A percentile compares a stretch with the other conserved stretches of the same genome.
Evolutionary conservation across 1,140 invertebrate species (phyloP).

Genomic region (Bombyx mandarina): DNA sequence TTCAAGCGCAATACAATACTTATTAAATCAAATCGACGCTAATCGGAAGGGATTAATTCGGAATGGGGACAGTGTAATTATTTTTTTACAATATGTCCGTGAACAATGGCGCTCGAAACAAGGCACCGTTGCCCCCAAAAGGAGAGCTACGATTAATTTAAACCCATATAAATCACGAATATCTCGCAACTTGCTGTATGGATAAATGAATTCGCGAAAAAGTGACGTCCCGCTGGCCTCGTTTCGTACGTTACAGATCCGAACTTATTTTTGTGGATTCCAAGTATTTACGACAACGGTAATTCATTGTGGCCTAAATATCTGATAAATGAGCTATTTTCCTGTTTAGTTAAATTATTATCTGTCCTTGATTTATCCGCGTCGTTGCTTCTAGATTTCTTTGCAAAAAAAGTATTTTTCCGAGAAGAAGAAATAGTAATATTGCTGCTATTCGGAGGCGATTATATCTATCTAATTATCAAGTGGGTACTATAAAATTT

Average conservation of each 20-base stretch:
- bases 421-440: no score
- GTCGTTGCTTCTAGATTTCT: no score
- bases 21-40: no score
- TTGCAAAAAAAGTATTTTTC: no score
- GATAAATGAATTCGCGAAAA: slow-evolving; percentile 13
- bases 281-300: no score
- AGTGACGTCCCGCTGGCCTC: not conserved
- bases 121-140: slow-evolving; percentile 6
- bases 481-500: no score
- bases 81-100: slow-evolving; percentile 11
- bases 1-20: not conserved
- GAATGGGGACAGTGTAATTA: slow-evolving; percentile 4
- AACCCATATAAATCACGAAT: slow-evolving; percentile 18
- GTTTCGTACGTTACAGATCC: not conserved
- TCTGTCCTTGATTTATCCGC: no score
- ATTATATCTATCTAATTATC: no score
- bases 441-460: no score
- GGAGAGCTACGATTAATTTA: slow-evolving; percentile 15
- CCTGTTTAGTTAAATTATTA: no score
- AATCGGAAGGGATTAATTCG: not conserved
- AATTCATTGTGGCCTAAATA: no score
- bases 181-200: slow-evolving; percentile 2
- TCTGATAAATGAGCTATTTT: no score
- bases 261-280: not conserved
- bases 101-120: slow-evolving; percentile 12